Base-by-base conservation (phyloP, 2,113 vertebrate species). In the Nothocercus julius region DNA sequence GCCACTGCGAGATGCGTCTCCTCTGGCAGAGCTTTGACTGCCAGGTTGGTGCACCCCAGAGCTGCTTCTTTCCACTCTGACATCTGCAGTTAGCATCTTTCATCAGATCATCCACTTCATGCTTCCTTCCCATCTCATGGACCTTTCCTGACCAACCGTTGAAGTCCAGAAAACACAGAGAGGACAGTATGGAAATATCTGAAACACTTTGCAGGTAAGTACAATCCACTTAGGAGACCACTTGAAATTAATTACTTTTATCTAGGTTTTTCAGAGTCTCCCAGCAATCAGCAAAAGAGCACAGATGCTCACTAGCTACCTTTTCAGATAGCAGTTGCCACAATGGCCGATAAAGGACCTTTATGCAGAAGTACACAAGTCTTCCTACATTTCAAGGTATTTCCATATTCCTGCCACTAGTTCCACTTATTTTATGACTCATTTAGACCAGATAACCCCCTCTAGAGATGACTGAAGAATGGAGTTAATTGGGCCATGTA, bases 401-500 rank as follows among this genome's bases (percentile, higher is more conserved):
- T 95, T 75, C 56, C 45, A 36, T 17, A 58, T 81, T 90, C 54
- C 16, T 11, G 30, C 18, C 64, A 61, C 14, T 25, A 8, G 18
- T 64, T 85, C 79, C 90, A 84, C 24, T 19, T 0, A 1, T 86
- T 92, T 90, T 38, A 81, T 36, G 42, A 79, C 42, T 69, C 72
- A 74, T 94, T 78, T 88, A 81, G 38, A 34, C 51, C 89, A 87
- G 45, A 80, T 40, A 63, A 79, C 68, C 76, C 56, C 64, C 84
- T 89, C 73, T 82, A 85, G 87, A 92, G 85, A 93, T 81, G 82
- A 88, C 45, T 91, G 82, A 87, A 78, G 79, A 94, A 95, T 61
- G 68, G 68, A 95, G 32, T 86, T 96, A 94, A 95, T 95, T 91
- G 79, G 82, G 61, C 85, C 64, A 78, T 72, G 72, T 78, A 93